Base-by-base conservation (phyloP, 35 echinoderm and acorn worm species). In the Chiridota heheva region DNA sequence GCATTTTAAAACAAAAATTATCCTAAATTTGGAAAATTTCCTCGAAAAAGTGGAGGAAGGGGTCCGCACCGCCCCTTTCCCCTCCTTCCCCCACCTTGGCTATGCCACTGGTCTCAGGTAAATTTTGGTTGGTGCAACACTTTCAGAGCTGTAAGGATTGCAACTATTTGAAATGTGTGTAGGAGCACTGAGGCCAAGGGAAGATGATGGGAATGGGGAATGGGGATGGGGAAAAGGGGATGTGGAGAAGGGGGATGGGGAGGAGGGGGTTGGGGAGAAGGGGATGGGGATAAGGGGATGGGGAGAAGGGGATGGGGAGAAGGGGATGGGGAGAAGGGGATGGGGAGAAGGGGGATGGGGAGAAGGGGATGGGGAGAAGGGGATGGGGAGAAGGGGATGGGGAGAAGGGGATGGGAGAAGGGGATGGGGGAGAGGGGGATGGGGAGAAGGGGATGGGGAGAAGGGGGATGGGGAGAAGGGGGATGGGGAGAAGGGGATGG, bases 381-480 rank as follows among this genome's bases (percentile, higher is more conserved):
- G n/a, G n/a, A n/a, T n/a, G n/a, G n/a, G n/a, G n/a, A n/a, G n/a
- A n/a, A n/a, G n/a, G n/a, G n/a, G n/a, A n/a, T n/a, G n/a, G n/a
- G n/a, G n/a, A n/a, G n/a, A n/a, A n/a, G n/a, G n/a, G n/a, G n/a
- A n/a, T n/a, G n/a, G n/a, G n/a, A n/a, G n/a, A n/a, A n/a, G n/a
- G n/a, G n/a, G n/a, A n/a, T n/a, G n/a, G n/a, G n/a, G n/a, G n/a
- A n/a, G n/a, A n/a, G n/a, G n/a, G n/a, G n/a, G n/a, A n/a, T n/a
- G n/a, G n/a, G n/a, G n/a, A n/a, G n/a, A n/a, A n/a, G n/a, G n/a
- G 7, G 42, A 43, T 45, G 84, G 36, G 13, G 73, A 67, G 60
- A 64, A 7, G 38, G 85, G 44, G 24, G 83, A 2, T n/a, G n/a
- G n/a, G n/a, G n/a, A n/a, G n/a, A n/a, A n/a, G n/a, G n/a, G n/a